Conservation (phyloP, 2,888 invertebrate genomes). For the Lingula anatina region DNA sequence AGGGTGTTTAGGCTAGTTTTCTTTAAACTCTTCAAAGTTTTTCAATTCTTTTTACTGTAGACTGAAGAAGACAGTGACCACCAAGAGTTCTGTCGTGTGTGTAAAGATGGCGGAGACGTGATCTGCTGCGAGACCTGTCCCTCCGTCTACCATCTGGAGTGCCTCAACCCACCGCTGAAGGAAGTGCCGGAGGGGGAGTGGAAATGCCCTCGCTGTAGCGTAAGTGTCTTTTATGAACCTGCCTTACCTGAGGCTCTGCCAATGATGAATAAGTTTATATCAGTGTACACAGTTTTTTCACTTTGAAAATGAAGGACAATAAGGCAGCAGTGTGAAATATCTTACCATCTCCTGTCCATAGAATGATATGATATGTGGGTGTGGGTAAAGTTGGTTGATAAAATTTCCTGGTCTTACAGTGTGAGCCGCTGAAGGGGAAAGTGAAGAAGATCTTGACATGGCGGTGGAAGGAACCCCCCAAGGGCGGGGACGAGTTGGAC, state of each 20-base stretch:
- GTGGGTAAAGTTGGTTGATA: no score
- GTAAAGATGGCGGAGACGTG: constrained; percentile 95
- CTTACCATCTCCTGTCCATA: no score
- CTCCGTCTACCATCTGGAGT: constrained; percentile 93
- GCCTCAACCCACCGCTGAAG: constrained; percentile 86
- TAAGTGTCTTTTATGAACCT: no score
- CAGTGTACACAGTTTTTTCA: no score
- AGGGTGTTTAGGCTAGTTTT: no score
- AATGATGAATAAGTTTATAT: background rate
- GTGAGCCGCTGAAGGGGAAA: constrained; percentile 58
- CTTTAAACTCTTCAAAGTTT: no score
- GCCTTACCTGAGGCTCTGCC: background rate
- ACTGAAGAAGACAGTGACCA: constrained; percentile 58
- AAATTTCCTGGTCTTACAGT: no score
- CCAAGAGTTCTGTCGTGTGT: constrained; percentile 93
- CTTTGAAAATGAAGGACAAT: no score
- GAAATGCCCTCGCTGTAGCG: constrained; percentile 94
- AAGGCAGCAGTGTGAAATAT: no score
- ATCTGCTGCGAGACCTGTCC: constrained; percentile 96
- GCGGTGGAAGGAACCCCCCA: constrained; percentile 66
- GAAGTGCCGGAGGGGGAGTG: constrained; percentile 93
- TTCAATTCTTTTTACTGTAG: no score
- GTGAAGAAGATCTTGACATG: constrained; percentile 95
- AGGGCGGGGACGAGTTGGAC: constrained; percentile 48
- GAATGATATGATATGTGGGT: no score